Base-by-base conservation (phyloP, 2,888 invertebrate genomes). In the Gnatocerus cornutus region DNA sequence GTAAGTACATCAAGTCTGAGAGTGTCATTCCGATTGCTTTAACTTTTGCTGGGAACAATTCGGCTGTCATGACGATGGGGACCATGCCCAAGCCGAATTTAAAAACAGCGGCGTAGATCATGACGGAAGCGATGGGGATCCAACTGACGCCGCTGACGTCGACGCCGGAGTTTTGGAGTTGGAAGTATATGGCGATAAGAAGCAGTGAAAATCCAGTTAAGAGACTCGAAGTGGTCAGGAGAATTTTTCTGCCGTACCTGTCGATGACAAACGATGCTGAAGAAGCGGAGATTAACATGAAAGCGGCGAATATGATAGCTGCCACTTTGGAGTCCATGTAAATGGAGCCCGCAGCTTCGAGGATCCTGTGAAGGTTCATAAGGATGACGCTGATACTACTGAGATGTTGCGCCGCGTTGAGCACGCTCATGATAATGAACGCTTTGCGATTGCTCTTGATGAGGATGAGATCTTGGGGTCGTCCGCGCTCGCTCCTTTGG, bases 351-450 rank as follows among this genome's bases (percentile, higher is more conserved):
- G 84, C 84, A 62, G 80, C 81, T 16, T 77, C 76, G 5, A 85
- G 71, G 53, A 85, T 85, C 2, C 77, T 76, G 71, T 84, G 84
- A 10, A 84, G 71, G 68, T 85, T 85, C 84, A 85, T 84, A 10
- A 84, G 52, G 68, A 85, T 82, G 2, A 85, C 84, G 58, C 83
- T 84, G 43, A 84, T 84, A 67, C 84, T 81, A 62, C 84, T 84
- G 59, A 84, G 81, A 74, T 84, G 84, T 74, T 85, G 84, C 3
- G 83, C 80, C 4, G 76, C 81, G 68, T 84, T 84, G 46, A 85
- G 74, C 7, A 84, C 81, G 0, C 80, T 77, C 83, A 85, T 83
- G 10, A 85, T 84, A 6, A 83, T 71, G 5, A 84, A 59, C 6
- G 83, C 85, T 74, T 83, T 84, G 5, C 84, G 73, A 71, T 84